Evolutionary conservation across 2,797 vertebrate species (phyloP), one percentile per base, ranked within the genome.

Genomic region (Euthynnus affinis): DNA sequence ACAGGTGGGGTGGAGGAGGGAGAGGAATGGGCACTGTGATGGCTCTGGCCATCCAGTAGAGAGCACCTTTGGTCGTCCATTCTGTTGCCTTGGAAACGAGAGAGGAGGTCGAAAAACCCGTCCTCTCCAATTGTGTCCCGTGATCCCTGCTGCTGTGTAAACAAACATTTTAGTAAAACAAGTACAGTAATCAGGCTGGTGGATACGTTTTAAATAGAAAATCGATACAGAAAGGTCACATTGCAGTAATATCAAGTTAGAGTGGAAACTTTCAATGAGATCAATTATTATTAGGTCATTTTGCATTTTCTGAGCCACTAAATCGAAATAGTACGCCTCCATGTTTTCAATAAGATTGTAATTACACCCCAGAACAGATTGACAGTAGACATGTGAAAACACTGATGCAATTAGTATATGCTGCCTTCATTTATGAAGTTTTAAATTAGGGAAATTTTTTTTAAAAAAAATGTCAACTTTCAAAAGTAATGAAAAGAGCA

Each of bases 31-130:
- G 87, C 82, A 22, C 94, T 68, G 58, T 87, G 64, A 61, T 84
- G 80, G 90, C 88, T 95, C 67, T 90, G 93, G 78, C 93, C 94
- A 75, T 97, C 96, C 71, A 93, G 82, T 77, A 98, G 93, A 87
- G 89, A 93, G 93, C 96, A 99, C 91, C 98, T 96, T 95, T 99
- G 98, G 87, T 99, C 98, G 6, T 99, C 98, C 97, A 99, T 97
- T 79, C 98, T 95, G 89, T 93, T 98, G 90, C 97, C 97, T 88
- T 99, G 98, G 93, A 99, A 99, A 67, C 97, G 96, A 72, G 97
- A 98, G 63, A 99, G 93, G 51, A 99, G 95, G 89, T 99, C 98
- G 87, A 99, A 98, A 88, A 99, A 98, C n/a, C 96, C 95, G 71
- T 99, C 98, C 12, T 99, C 98, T 48, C 96, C 97, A 69, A 96